Conservation (phyloP, 2,113 vertebrate genomes). For the Phoenicopterus ruber region DNA sequence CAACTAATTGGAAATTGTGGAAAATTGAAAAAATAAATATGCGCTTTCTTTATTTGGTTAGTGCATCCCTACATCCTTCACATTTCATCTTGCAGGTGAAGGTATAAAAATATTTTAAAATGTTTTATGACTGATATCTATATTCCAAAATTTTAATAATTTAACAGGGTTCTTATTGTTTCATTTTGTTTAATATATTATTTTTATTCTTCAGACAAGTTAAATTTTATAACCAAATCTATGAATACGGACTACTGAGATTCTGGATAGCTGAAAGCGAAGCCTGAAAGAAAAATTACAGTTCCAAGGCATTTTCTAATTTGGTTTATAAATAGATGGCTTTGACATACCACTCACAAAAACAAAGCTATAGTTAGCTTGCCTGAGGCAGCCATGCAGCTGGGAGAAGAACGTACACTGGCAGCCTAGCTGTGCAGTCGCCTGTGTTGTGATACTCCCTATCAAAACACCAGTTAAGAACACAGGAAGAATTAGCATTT, state of each 20-base stretch:
- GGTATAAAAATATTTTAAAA: neutral
- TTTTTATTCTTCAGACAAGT: neutral
- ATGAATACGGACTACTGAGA: neutral
- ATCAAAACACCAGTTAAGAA: constrained; percentile 29
- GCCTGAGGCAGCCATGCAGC: constrained; percentile 34
- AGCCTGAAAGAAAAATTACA: constrained; percentile 19
- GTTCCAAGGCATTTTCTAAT: constrained; percentile 41
- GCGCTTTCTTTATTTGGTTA: neutral
- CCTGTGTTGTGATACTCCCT: neutral
- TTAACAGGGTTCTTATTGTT: neutral
- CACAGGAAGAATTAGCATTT: constrained; percentile 9
- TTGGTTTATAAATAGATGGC: constrained; percentile 51
- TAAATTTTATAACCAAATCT: neutral
- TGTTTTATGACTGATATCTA: neutral
- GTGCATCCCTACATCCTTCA: neutral
- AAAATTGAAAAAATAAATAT: neutral
- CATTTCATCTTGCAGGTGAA: neutral
- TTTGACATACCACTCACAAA: constrained; percentile 43
- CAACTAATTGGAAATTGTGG: neutral
- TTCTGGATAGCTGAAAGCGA: neutral
- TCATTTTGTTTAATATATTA: neutral
- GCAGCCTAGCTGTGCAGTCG: neutral
- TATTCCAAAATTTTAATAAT: neutral
- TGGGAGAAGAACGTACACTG: neutral
- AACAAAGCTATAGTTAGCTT: constrained; percentile 44